phyloP scores from a whole-genome alignment of 2,888 invertebrate genomes.

The Timema podura region DNA sequence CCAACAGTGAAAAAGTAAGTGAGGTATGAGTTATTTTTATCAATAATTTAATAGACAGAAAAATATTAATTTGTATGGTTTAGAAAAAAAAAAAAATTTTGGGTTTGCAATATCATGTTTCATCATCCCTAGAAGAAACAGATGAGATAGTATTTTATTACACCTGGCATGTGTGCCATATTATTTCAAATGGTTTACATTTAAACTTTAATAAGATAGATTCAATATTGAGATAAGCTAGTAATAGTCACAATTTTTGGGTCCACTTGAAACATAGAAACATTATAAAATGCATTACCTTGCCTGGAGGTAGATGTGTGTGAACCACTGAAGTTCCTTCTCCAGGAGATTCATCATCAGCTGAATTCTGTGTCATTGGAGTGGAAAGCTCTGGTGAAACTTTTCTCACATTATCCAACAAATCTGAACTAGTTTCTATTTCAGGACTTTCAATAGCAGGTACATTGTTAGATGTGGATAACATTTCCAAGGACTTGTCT shows the following conservation, averaged over 20 bases:
- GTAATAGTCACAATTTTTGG: not conserved
- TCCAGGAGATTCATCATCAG: conserved; percentile 48
- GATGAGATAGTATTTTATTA: not conserved
- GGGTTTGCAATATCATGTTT: too few relatives aligned
- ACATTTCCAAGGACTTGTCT: conserved; percentile 17
- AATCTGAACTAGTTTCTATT: not conserved
- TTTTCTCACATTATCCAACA: not conserved
- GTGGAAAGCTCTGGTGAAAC: conserved; percentile 14
- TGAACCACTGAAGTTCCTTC: conserved; percentile 59
- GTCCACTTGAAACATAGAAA: too few relatives aligned
- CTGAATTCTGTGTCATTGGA: conserved; percentile 18
- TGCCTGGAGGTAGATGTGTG: conserved; percentile 66
- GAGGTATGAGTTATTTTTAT: too few relatives aligned
- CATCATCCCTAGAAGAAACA: not conserved
- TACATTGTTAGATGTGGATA: conserved; percentile 16
- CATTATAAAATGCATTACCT: conserved; percentile 46
- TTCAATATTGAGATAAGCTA: not conserved
- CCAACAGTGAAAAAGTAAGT: too few relatives aligned
- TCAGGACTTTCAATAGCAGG: conserved; percentile 10
- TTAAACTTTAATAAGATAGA: not conserved
- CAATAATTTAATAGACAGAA: too few relatives aligned
- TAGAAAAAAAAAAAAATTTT: too few relatives aligned
- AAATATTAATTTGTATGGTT: too few relatives aligned
- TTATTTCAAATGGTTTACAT: not conserved
- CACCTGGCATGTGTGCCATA: not conserved